Conservation (phyloP, 2,113 vertebrate species). For the Antigone vipio region DNA sequence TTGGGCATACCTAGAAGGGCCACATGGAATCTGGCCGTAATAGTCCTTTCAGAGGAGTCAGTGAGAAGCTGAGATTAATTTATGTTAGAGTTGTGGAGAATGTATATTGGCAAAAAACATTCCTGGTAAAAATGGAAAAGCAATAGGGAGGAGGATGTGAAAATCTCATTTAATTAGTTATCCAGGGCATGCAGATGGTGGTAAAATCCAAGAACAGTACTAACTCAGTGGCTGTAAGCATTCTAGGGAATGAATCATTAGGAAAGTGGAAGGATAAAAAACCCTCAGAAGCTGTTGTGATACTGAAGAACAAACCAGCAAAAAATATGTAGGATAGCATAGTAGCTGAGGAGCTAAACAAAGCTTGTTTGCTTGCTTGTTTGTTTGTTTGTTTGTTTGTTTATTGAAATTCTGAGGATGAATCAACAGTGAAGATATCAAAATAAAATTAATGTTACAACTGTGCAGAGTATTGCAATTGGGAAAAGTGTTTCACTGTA, state of each 20-base stretch:
- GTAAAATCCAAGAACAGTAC: neutral
- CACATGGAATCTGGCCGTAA: neutral
- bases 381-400: neutral
- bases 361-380: neutral
- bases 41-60: neutral
- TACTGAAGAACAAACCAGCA: neutral
- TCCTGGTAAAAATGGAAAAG: neutral
- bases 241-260: neutral
- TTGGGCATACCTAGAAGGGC: neutral
- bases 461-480: neutral
- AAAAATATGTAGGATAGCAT: neutral
- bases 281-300: neutral
- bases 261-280: neutral
- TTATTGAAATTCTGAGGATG: neutral
- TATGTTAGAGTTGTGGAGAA: neutral
- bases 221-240: neutral
- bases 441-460: neutral
- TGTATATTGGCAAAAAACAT: neutral
- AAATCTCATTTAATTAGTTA: constrained; percentile 54
- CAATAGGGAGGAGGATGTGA: neutral
- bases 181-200: neutral
- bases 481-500: neutral
- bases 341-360: neutral
- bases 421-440: neutral
- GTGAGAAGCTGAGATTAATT: neutral